Conservation (phyloP, 2,888 invertebrate genomes). For the Megastigmus dorsalis region DNA sequence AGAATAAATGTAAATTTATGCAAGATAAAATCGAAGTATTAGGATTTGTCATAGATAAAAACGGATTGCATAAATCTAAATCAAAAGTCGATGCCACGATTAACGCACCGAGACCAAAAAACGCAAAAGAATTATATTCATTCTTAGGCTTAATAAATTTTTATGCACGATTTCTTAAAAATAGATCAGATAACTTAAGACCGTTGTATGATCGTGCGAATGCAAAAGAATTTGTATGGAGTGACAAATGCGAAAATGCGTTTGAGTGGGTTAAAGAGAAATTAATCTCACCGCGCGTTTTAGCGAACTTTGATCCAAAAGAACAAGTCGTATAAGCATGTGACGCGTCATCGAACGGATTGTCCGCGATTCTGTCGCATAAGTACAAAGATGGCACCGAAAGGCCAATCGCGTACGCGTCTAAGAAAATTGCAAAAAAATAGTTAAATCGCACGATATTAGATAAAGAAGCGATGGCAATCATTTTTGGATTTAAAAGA, state of each 20-base stretch:
- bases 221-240: constrained; percentile 41
- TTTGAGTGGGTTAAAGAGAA: constrained; percentile 53
- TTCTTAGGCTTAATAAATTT: too few relatives aligned
- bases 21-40: too few relatives aligned
- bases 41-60: too few relatives aligned
- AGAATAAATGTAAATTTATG: constrained; percentile 57
- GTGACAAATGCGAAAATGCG: constrained; percentile 42
- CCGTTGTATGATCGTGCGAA: constrained; percentile 46
- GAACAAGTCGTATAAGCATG: constrained; percentile 49
- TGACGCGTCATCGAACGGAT: constrained; percentile 52
- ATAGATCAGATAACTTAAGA: constrained; percentile 17
- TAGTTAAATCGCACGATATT: constrained; percentile 52
- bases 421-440: constrained; percentile 8
- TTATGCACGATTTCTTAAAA: too few relatives aligned
- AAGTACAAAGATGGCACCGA: constrained; percentile 39
- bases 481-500: too few relatives aligned
- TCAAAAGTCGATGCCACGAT: too few relatives aligned
- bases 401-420: too few relatives aligned
- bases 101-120: too few relatives aligned
- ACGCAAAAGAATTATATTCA: too few relatives aligned
- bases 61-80: too few relatives aligned
- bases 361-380: constrained; percentile 52
- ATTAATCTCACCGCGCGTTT: constrained; percentile 41
- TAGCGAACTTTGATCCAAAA: constrained; percentile 52
- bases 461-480: constrained; percentile 55